phyloP scores from a whole-genome alignment of 2,888 invertebrate species.

The Drosophila glabriapex region DNA sequence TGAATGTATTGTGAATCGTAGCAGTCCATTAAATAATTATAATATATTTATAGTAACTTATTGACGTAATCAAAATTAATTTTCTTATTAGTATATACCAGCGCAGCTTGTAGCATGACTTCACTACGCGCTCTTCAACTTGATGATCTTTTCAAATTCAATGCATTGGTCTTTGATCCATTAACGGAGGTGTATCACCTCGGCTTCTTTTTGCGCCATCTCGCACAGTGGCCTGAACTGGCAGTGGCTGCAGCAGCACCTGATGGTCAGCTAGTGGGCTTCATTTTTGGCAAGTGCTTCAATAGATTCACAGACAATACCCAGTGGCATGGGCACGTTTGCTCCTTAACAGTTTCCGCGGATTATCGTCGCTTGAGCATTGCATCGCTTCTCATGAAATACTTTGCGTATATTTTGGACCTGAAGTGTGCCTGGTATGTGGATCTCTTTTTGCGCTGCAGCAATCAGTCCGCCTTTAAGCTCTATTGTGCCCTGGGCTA shows the following conservation, averaged over 20 bases:
- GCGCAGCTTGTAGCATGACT: constrained; percentile 38
- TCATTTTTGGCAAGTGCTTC: constrained; percentile 60
- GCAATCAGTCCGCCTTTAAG: constrained; percentile 47
- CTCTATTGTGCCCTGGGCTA: constrained; percentile 54
- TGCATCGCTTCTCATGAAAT: constrained; percentile 57
- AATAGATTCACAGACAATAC: neutral
- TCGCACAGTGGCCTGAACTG: constrained; percentile 57
- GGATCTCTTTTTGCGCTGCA: constrained; percentile 55
- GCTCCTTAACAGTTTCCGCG: constrained; percentile 44
- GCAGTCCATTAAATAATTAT: neutral
- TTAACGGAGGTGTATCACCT: constrained; percentile 60
- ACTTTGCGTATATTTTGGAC: constrained; percentile 28
- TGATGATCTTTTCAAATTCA: constrained; percentile 69
- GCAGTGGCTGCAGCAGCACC: constrained; percentile 48
- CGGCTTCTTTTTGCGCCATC: constrained; percentile 54
- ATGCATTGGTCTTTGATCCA: constrained; percentile 58
- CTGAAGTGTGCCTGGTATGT: constrained; percentile 43
- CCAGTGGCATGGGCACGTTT: constrained; percentile 52
- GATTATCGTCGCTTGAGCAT: constrained; percentile 63
- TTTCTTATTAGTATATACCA: neutral
- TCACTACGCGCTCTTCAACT: constrained; percentile 49
- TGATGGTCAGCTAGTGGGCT: constrained; percentile 37
- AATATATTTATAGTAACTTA: constrained; percentile 1
- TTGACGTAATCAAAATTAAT: constrained; percentile 39
- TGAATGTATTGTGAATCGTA: neutral